Evolutionary conservation across 2,888 invertebrate species (phyloP), one percentile per base, ranked within the genome.

Genomic region (Limenitis arthemis): DNA sequence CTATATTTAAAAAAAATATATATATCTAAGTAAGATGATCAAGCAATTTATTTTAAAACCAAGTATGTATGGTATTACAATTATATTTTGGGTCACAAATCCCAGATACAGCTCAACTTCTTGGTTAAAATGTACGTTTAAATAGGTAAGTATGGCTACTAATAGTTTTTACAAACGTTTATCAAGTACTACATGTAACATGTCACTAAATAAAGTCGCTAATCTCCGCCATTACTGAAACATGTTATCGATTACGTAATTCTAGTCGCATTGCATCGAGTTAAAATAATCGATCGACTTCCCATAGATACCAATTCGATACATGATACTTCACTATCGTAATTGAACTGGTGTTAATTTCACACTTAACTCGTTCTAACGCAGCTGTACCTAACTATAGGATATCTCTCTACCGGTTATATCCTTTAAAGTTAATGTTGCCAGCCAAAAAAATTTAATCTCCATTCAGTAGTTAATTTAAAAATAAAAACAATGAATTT

Each of bases 281-380:
- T 60, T 60, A 60, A 55, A 59, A 60, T 59, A 60, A 61, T 61
- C 64, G 61, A 63, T 63, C 59, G 59, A 51, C 56, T 44, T 50
- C 33, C 58, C 52, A 61, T 61, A 60, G 60, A 60, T 60, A 63
- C 61, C 56, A 55, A 58, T 58, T 59, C 57, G 60, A 63, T 63
- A 62, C 52, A 57, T 57, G 49, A 55, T 55, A 54, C 59, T 61
- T 54, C 56, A 58, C 61, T 58, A 59, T 66, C 54, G 62, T 61
- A 63, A 63, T 60, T 56, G 56, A 60, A 60, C 60, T 61, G 63
- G 62, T 64, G 61, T 63, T 66, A 64, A 67, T 67, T 66, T 65
- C 65, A 65, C 65, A 66, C 63, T 62, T 57, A 59, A 59, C 59
- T 51, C 50, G 59, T 59, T 61, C 43, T 47, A 47, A 53, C 54